Conservation (phyloP, 2,888 invertebrate genomes). For the Graphium colonna region DNA sequence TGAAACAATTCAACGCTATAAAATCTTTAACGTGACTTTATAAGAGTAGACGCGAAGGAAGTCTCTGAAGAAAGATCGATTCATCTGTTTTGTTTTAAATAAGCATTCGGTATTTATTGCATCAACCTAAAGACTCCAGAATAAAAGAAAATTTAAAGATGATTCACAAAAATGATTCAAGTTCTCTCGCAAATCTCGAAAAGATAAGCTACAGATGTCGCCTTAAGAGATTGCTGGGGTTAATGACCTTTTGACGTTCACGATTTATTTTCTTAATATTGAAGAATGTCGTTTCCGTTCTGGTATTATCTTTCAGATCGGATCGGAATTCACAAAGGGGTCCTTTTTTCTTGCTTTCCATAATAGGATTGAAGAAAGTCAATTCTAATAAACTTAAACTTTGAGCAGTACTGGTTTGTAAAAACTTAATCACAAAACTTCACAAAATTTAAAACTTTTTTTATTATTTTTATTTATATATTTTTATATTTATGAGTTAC, state of each 20-base stretch:
- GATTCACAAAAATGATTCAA: background rate
- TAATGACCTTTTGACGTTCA: background rate
- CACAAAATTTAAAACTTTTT: no score
- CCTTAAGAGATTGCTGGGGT: background rate
- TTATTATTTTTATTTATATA: no score
- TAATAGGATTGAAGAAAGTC: background rate
- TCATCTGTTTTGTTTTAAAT: background rate
- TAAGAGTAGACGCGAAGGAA: background rate
- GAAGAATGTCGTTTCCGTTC: background rate
- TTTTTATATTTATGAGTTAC: no score
- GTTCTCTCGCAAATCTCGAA: background rate
- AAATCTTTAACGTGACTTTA: slow-evolving; percentile 8
- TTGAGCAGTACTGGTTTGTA: background rate
- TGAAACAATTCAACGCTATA: slow-evolving; percentile 13
- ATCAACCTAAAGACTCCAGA: background rate
- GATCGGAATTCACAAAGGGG: background rate
- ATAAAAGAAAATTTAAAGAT: background rate
- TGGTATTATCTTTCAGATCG: background rate
- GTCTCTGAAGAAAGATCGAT: slow-evolving; percentile 4
- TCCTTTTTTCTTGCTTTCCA: background rate
- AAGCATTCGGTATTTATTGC: background rate
- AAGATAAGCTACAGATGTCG: background rate
- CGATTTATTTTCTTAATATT: slow-evolving; percentile 1
- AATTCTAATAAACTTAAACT: background rate
- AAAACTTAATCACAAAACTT: background rate